Base-by-base conservation (phyloP, 2,888 invertebrate genomes). In the Volucella inflata region DNA sequence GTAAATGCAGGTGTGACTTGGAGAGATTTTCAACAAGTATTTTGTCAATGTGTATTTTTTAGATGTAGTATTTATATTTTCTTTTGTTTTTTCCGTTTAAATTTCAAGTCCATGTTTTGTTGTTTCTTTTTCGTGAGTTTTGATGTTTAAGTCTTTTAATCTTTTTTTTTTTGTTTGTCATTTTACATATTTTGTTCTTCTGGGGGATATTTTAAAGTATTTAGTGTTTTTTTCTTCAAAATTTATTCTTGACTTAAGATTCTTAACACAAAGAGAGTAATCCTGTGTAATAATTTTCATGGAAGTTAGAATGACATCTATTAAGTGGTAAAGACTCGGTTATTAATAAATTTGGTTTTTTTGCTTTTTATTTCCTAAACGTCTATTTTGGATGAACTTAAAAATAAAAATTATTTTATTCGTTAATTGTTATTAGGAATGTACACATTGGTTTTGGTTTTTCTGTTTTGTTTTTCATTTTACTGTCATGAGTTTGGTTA, bases 11-110 rank as follows among this genome's bases (percentile, higher is more conserved):
- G 72, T 46, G 62, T 68, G 72, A 57, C 44, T 77, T 68, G 85
- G 85, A 85, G 85, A 85, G 85, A 85, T 85, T 85, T 85, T 85
- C 85, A 76, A 76, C 71, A 75, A 62, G 65, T 79, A 55, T 71
- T 14, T 70, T 70, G 68, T 78, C 46, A 40, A 42, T 72, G 57
- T 64, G 57, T 70, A 21, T 53, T 40, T 21, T 46, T 57, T 50
- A 6, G 30, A 42, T 65, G 57, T 64, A 57, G 64, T 30, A 30
- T 30, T 30, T 30, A 6, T 2, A 10, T 36, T 38, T 59, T 59
- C 14, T 59, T 40, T 59, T 38, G 36, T 6, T 46, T 62, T n/a
- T 62, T 16, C 17, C 16, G n/a, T 46, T 75, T 44, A 48, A 21
- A 16, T 44, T 8, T 53, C 21, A 62, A 79, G 80, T 84, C 60